A percentile compares a stretch with the other conserved stretches of the same genome.
Conservation (phyloP, 2,113 vertebrate species). For the Sardina pilchardus region DNA sequence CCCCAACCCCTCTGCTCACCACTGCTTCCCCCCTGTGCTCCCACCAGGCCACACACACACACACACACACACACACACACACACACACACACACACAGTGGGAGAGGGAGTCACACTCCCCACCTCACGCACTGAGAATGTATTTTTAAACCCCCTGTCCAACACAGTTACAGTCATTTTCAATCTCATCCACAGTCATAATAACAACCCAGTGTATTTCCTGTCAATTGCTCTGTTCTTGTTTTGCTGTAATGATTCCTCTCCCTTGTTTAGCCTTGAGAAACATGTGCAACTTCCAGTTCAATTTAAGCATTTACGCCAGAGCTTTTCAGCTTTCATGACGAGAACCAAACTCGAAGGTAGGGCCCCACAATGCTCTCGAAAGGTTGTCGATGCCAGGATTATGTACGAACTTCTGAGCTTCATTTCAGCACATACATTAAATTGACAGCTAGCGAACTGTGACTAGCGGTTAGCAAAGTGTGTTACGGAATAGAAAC, state of each 20-base stretch:
- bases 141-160: not conserved
- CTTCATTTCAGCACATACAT: too few species aligned
- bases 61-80: not conserved
- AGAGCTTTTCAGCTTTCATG: not conserved
- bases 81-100: not conserved
- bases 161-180: not conserved
- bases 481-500: not conserved
- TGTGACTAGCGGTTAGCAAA: not conserved
- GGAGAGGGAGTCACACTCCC: not conserved
- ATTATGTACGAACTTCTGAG: too few species aligned
- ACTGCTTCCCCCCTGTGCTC: conserved; percentile 48
- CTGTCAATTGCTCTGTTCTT: not conserved
- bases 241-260: not conserved
- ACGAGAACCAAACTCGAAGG: not conserved
- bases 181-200: not conserved
- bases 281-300: not conserved
- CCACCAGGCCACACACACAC: not conserved
- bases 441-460: too few species aligned
- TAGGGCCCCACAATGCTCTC: not conserved
- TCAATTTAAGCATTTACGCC: not conserved
- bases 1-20: conserved; percentile 34
- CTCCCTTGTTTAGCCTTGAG: not conserved
- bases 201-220: not conserved
- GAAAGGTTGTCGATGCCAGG: not conserved
- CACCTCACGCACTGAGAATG: not conserved